Percentiles rank a stretch among this genome's conserved stretches.
Conservation (phyloP, 2,888 invertebrate genomes). For the Rhorus exstirpatorius region DNA sequence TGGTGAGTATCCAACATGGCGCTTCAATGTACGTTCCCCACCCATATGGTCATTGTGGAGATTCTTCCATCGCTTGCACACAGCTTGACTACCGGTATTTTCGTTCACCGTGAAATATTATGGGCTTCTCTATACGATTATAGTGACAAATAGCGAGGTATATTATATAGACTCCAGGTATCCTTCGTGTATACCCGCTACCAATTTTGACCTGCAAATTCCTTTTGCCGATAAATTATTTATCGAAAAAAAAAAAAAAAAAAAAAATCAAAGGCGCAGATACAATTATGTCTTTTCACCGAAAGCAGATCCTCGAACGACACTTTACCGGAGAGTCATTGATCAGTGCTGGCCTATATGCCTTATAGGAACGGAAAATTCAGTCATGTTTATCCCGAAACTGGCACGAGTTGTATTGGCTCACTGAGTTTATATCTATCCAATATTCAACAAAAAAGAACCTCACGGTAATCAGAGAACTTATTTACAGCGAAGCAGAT, state of each 20-base stretch:
- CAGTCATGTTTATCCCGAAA: slow-evolving; percentile 7
- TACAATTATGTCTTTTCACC: slow-evolving; percentile 10
- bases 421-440: not conserved
- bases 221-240: slow-evolving; percentile 31
- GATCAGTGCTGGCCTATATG: not conserved
- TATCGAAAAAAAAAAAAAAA: not conserved
- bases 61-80: slow-evolving; percentile 50
- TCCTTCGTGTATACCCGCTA: slow-evolving; percentile 10
- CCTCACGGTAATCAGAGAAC: slow-evolving; percentile 62
- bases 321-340: slow-evolving; percentile 3
- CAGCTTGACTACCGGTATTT: slow-evolving; percentile 57
- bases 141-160: slow-evolving; percentile 64
- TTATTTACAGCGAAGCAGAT: slow-evolving; percentile 38
- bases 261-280: not conserved
- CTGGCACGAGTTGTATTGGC: slow-evolving; percentile 28
- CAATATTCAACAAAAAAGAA: slow-evolving; percentile 50
- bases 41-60: slow-evolving; percentile 59
- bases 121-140: slow-evolving; percentile 53
- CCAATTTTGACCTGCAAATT: slow-evolving; percentile 56
- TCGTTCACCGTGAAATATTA: slow-evolving; percentile 62
- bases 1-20: slow-evolving; percentile 68
- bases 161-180: slow-evolving; percentile 38
- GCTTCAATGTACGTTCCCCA: slow-evolving; percentile 37
- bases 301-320: slow-evolving; percentile 14
- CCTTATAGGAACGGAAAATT: slow-evolving; percentile 9